Evolutionary conservation across 2,797 vertebrate genomes (phyloP).

Genomic region (Enteromius treurensis): DNA sequence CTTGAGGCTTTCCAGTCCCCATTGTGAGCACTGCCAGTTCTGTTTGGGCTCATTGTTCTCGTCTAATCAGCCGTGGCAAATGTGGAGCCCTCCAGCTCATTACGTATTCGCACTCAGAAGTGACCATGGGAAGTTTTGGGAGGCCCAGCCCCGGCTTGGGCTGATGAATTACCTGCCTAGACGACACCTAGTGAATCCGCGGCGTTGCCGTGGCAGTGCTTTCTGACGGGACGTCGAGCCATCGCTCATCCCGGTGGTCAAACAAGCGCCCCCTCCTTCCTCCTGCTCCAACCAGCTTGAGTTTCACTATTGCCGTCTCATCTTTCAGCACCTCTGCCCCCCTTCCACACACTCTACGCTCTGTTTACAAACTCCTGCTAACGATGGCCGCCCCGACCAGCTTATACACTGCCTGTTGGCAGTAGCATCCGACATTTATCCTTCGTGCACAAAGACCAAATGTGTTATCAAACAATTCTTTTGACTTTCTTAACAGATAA

Average conservation of each 20-base stretch:
- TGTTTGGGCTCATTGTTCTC: constrained; percentile 91
- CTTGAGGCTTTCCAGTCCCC: constrained; percentile 85
- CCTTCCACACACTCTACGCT: constrained; percentile 36
- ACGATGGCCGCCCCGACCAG: constrained; percentile 33
- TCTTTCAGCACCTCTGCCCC: constrained; percentile 48
- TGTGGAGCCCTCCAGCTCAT: constrained; percentile 86
- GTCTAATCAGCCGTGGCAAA: constrained; percentile 90
- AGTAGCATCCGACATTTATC: constrained; percentile 20
- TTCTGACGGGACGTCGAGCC: constrained; percentile 43
- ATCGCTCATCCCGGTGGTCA: constrained; percentile 37
- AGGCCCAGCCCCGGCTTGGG: constrained; percentile 61
- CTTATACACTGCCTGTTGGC: constrained; percentile 49
- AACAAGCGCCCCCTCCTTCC: constrained; percentile 16
- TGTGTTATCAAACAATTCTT: constrained; percentile 19
- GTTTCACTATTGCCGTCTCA: constrained; percentile 65
- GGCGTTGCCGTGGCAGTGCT: constrained; percentile 58
- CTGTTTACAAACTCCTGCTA: constrained; percentile 55
- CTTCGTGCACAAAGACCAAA: background rate
- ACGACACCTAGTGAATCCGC: constrained; percentile 72
- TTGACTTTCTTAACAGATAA: background rate
- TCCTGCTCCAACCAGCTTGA: constrained; percentile 55
- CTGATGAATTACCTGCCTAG: constrained; percentile 79
- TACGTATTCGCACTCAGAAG: constrained; percentile 84
- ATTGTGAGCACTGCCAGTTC: constrained; percentile 80
- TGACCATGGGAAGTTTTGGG: constrained; percentile 85